These are phyloP conservation scores for Lagodon rhomboides DNA, from an alignment of 2,797 vertebrate species.

Conservation along the genomic window DNA sequence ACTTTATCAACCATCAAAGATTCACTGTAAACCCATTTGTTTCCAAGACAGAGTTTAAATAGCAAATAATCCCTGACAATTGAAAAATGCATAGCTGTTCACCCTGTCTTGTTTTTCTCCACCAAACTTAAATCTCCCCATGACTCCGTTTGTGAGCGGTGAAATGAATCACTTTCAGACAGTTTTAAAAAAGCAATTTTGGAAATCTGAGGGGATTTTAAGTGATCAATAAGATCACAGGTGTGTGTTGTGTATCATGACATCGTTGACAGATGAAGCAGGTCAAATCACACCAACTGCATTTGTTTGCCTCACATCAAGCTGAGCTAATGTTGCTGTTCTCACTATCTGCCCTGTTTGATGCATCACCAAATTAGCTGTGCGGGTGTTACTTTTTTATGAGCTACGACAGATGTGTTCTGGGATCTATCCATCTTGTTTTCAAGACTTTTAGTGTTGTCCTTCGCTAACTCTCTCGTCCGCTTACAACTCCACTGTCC, in stretches of 20 bases:
- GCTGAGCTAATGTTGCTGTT: constrained; percentile 18
- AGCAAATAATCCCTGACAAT: background rate
- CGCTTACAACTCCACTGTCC: background rate
- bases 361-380: constrained; percentile 40
- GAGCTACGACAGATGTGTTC: constrained; percentile 31
- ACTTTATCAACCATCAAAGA: constrained; percentile 7
- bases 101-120: background rate
- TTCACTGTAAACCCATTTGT: constrained; percentile 15
- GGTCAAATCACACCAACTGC: background rate
- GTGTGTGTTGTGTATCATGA: background rate
- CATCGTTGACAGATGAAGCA: constrained; percentile 13
- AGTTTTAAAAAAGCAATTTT: constrained; percentile 18
- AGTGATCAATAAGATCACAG: constrained; percentile 7
- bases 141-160: constrained; percentile 13
- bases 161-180: constrained; percentile 22
- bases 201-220: constrained; percentile 6
- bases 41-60: constrained; percentile 26
- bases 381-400: constrained; percentile 39
- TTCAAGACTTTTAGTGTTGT: constrained; percentile 40
- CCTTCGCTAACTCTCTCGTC: background rate
- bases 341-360: constrained; percentile 29
- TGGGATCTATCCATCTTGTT: constrained; percentile 21
- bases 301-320: constrained; percentile 1
- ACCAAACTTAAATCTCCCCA: background rate
- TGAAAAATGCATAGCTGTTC: constrained; percentile 3